phyloP scores from a whole-genome alignment of 2,797 vertebrate genomes.

The Lateolabrax maculatus region DNA sequence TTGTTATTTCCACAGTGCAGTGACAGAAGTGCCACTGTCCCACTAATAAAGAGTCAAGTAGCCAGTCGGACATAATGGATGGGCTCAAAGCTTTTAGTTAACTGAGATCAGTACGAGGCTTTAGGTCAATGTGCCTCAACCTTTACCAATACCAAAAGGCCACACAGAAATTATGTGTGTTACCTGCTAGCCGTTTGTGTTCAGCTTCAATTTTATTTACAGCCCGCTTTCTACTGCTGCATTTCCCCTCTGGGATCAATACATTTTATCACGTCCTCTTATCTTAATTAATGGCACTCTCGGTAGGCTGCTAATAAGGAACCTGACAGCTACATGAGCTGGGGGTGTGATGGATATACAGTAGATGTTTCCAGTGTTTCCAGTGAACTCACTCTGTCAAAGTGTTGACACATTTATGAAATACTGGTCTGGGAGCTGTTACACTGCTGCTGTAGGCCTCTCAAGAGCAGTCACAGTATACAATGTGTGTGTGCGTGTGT shows the following conservation, averaged over 20 bases:
- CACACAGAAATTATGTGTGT: neutral
- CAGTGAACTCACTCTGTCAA: constrained; percentile 36
- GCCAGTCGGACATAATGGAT: constrained; percentile 56
- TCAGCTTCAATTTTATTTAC: constrained; percentile 6
- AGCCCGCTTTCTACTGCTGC: neutral
- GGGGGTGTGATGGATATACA: constrained; percentile 14
- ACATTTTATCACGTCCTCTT: constrained; percentile 6
- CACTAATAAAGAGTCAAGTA: constrained; percentile 79
- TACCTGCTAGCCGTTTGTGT: too few species aligned
- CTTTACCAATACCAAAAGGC: too few species aligned
- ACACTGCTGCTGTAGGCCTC: constrained; percentile 2
- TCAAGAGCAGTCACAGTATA: neutral
- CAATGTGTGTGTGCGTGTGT: neutral
- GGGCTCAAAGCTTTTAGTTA: constrained; percentile 9
- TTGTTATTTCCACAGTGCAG: constrained; percentile 76
- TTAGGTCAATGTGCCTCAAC: neutral
- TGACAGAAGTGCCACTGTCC: constrained; percentile 78
- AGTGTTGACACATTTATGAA: constrained; percentile 19
- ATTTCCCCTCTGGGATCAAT: constrained; percentile 17
- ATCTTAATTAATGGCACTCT: constrained; percentile 33
- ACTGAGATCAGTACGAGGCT: constrained; percentile 20
- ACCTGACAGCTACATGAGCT: constrained; percentile 18
- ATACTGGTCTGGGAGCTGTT: constrained; percentile 6
- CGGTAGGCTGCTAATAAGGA: constrained; percentile 43
- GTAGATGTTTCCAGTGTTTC: constrained; percentile 21